Base-by-base conservation (phyloP, 92 coral and sea anemone genomes). In the Porites divaricata region DNA sequence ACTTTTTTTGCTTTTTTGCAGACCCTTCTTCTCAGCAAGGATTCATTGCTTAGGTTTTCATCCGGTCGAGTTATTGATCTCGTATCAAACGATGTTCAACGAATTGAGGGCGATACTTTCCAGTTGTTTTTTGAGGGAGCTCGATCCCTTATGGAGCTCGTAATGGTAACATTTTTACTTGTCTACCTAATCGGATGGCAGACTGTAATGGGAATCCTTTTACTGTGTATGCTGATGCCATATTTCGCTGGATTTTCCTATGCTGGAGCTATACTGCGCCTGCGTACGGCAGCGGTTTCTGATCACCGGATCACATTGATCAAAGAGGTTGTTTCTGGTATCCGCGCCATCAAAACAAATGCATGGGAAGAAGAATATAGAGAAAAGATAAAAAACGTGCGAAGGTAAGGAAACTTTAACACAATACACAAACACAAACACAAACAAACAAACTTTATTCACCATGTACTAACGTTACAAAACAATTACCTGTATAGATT, bases 11-110 rank as follows among this genome's bases (percentile, higher is more conserved):
- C 13, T 26, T 8, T 8, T 19, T 72, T 49, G 49, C 8, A 72
- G 76, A 45, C 62, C 1, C 76, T 72, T 51, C 62, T 48, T 8
- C 76, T 72, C 7, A 16, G 58, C 59, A 72, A 72, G 62, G 22
- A 17, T 70, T 8, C 26, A 2, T 70, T 70, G 21, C 16, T 41
- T 9, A 26, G 11, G 21, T 35, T 70, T 70, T 70, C 75, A 70
- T 17, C 57, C 2, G 75, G 75, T 41, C 57, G 21, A 8, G 75
- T 70, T 52, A 70, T 70, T 70, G 75, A 70, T 54, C 75, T 70
- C n/a, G 23, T 70, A 70, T 70, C 75, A 70, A 70, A 70, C 19
- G 57, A 70, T 35, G 76, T 75, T 23, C 79, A 75, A 25, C 63
- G 79, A 25, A 21, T 75, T 22, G 79, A 25, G 20, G 79, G 25